Evolutionary conservation across 2,797 vertebrate genomes (phyloP).

Genomic region (Sebastolobus alascanus): DNA sequence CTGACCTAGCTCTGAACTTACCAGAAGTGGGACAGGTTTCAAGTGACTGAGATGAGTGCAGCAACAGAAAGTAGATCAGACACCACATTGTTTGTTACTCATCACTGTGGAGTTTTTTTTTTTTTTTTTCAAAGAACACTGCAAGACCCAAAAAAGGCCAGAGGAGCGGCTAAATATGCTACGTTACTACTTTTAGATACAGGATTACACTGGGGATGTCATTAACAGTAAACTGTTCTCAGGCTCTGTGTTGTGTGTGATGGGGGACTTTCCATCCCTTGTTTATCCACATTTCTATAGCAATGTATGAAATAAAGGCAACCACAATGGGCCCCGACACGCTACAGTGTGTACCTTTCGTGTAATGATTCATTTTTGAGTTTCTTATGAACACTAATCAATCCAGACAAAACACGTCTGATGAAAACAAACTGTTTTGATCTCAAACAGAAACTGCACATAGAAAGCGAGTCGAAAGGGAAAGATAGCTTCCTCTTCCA

Average conservation of each 20-base stretch:
- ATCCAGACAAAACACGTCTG: conserved; percentile 4
- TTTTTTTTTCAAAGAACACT: conserved; percentile 10
- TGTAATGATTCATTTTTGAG: not conserved
- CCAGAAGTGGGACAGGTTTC: conserved; percentile 20
- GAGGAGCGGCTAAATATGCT: conserved; percentile 31
- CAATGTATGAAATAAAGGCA: not conserved
- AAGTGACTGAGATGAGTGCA: not conserved
- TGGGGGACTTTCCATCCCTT: conserved; percentile 66
- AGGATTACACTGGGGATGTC: conserved; percentile 67
- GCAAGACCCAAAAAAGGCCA: conserved; percentile 55
- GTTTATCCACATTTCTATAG: conserved; percentile 33
- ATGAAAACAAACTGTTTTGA: conserved; percentile 21
- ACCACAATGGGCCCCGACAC: not conserved
- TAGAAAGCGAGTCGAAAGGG: not conserved
- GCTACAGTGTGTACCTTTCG: not conserved
- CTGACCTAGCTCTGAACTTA: conserved; percentile 51
- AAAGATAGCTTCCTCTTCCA: conserved; percentile 49
- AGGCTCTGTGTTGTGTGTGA: conserved; percentile 55
- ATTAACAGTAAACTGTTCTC: conserved; percentile 69
- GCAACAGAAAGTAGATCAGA: conserved; percentile 8
- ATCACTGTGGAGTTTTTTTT: not conserved
- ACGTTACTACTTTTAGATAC: conserved; percentile 62
- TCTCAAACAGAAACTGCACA: conserved; percentile 12
- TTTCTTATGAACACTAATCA: not conserved
- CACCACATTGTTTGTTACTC: not conserved